Percentiles rank a stretch among this genome's conserved stretches.
Conservation (phyloP, 2,888 invertebrate species). For the Hemaris fuciformis region DNA sequence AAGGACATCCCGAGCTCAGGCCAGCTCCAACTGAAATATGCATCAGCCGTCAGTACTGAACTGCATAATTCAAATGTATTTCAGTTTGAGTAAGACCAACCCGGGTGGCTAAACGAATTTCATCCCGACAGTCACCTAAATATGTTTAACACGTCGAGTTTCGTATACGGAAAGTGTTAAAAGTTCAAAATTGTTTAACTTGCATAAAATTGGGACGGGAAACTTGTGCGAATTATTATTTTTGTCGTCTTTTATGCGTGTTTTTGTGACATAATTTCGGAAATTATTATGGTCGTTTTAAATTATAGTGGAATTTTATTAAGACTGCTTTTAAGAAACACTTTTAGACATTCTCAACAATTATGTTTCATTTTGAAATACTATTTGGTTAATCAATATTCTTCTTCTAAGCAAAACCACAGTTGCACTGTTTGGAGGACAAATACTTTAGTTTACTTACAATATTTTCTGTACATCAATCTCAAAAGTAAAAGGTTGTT, state of each 20-base stretch:
- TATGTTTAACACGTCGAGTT: slow-evolving; percentile 20
- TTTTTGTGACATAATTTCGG: neutral
- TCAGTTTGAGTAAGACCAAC: slow-evolving; percentile 6
- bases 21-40: neutral
- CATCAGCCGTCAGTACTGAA: neutral
- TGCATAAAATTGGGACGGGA: slow-evolving; percentile 9
- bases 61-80: slow-evolving; percentile 9
- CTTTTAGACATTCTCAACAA: too few species aligned
- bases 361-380: too few species aligned
- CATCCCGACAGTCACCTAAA: slow-evolving; percentile 15
- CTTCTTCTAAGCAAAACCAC: too few species aligned
- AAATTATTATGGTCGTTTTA: neutral
- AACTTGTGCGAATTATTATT: slow-evolving; percentile 6
- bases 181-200: slow-evolving; percentile 17
- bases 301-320: too few species aligned
- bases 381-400: too few species aligned
- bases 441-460: too few species aligned
- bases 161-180: slow-evolving; percentile 13
- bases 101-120: slow-evolving; percentile 20
- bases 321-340: too few species aligned
- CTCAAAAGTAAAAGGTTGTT: too few species aligned
- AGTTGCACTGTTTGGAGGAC: too few species aligned
- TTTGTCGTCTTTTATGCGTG: neutral
- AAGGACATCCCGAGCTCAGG: neutral
- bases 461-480: too few species aligned